A percentile compares a stretch with the other conserved stretches of the same genome.
Evolutionary conservation across 2,113 vertebrate species (phyloP).

Genomic region (Menidia beryllina): DNA sequence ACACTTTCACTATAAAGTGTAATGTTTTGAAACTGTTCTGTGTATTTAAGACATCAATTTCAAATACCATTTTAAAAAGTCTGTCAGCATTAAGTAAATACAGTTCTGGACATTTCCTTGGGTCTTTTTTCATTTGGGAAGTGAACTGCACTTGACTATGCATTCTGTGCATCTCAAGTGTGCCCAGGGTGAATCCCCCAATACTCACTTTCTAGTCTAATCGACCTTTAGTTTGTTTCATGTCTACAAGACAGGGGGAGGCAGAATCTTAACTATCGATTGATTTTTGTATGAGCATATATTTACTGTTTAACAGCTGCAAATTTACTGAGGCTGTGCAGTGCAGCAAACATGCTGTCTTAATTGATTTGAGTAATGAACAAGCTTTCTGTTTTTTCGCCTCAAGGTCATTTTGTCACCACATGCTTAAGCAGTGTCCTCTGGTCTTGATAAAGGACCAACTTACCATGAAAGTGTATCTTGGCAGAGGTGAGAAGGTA

Average conservation of each 20-base stretch:
- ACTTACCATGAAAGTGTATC: conserved; percentile 81
- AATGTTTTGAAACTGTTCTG: no score
- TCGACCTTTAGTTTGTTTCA: conserved; percentile 69
- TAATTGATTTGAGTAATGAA: conserved; percentile 83
- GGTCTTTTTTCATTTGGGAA: conserved; percentile 8
- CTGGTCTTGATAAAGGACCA: conserved; percentile 71
- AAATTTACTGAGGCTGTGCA: conserved; percentile 68
- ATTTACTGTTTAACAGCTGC: conserved; percentile 81
- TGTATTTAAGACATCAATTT: no score
- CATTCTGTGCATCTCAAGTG: conserved; percentile 56
- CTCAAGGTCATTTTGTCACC: conserved; percentile 79
- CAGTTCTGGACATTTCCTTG: conserved; percentile 26
- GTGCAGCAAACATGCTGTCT: conserved; percentile 72
- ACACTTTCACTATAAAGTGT: no score
- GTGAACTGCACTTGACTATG: conserved; percentile 34
- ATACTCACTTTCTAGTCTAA: conserved; percentile 47
- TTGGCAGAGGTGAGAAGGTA: conserved; percentile 78
- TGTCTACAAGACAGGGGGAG: conserved; percentile 55
- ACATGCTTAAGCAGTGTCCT: conserved; percentile 53
- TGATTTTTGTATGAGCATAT: conserved; percentile 83
- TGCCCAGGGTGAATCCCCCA: conserved; percentile 25
- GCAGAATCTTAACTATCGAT: conserved; percentile 70
- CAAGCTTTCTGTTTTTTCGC: conserved; percentile 65
- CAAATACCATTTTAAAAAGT: background rate
- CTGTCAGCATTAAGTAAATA: background rate